These are phyloP conservation scores for Enteromius thamalakanensis DNA, from an alignment of 2,797 vertebrate species.

Conservation along the genomic window DNA sequence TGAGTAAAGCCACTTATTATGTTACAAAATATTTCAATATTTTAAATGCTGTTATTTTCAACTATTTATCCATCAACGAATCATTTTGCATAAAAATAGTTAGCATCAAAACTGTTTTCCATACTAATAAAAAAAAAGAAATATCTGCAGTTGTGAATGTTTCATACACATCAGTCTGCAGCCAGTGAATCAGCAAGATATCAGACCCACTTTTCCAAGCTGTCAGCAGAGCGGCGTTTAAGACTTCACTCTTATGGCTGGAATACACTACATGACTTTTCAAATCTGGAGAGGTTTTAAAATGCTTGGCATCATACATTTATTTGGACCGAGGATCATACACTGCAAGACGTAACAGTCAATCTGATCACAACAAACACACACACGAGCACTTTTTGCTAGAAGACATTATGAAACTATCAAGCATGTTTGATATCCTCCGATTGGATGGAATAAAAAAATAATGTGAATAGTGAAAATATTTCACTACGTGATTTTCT, in stretches of 20 bases:
- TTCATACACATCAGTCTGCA: neutral
- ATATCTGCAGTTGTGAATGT: slow-evolving; percentile 11
- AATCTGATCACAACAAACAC: neutral
- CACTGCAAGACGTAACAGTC: neutral
- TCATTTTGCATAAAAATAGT: neutral
- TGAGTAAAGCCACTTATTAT: neutral
- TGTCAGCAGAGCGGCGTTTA: slow-evolving; percentile 7
- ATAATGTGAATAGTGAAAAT: neutral
- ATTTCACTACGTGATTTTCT: neutral
- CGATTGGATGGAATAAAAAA: neutral
- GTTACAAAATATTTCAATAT: neutral
- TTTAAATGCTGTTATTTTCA: neutral
- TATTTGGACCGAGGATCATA: neutral
- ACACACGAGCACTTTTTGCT: neutral
- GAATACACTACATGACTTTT: neutral
- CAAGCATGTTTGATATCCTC: neutral
- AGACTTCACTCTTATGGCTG: neutral
- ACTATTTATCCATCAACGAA: neutral
- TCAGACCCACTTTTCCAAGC: neutral
- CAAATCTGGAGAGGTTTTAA: neutral
- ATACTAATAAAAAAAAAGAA: neutral
- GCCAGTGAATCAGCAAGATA: neutral
- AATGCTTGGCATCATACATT: neutral
- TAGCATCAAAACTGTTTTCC: neutral
- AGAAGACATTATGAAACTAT: neutral